Base-by-base conservation (phyloP, 2,113 vertebrate species). In the Rhabdornis inornatus region DNA sequence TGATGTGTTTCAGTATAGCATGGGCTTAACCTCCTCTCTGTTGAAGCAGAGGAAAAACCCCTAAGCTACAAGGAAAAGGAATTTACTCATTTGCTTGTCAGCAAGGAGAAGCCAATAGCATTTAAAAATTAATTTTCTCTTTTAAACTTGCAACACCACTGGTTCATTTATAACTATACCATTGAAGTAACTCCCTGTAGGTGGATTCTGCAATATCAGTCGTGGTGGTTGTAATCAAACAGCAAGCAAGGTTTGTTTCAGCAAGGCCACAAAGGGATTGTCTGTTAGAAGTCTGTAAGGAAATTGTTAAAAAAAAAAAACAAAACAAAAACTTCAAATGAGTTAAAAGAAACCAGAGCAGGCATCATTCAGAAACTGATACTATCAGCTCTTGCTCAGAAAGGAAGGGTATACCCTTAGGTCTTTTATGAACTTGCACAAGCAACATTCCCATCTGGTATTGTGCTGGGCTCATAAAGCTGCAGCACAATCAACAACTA, bases 301-400 rank as follows among this genome's bases (percentile, higher is more conserved):
- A 84, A 80, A 86, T 72, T 24, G 30, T 68, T 20, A 31, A 49
- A 40, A 10, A 42, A 40, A 14, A 52, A 24, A 27, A 11, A n/a
- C n/a, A n/a, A n/a, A n/a, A n/a, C n/a, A 23, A 31, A 25, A 8
- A 5, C 63, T 92, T 93, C 24, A 59, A 28, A 71, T 22, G 13
- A 87, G 64, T 77, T 83, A 52, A 94, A 91, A 85, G 45, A 80
- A 95, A 63, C 28, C 82, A 85, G 56, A 91, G 55, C 45, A 59
- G 75, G 39, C 75, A 69, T 57, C 24, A 5, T 42, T 92, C 5
- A 9, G 63, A 63, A 71, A 39, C 31, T 65, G 94, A 86, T 93
- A 25, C 13, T 85, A 95, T 95, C 87, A 85, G 70, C 74, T 91
- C 63, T 69, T 57, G 33, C 61, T 79, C 63, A 56, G 90, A 83